Conservation (phyloP, 2,888 invertebrate genomes). For the Tiliacea citrago region DNA sequence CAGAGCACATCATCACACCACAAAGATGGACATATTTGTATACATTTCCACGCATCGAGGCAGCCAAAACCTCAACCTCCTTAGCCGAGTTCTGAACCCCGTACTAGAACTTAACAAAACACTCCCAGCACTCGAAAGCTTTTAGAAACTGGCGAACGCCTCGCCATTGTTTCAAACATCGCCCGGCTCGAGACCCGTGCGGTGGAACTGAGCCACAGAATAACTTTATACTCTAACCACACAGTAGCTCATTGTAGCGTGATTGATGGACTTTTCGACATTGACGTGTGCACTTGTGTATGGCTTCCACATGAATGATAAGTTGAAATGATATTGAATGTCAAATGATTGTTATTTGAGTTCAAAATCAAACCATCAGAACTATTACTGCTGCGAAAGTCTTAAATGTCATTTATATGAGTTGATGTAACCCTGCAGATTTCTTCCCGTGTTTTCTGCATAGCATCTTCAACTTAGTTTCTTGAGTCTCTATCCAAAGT, state of each 20-base stretch:
- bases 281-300: neutral
- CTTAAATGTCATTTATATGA: neutral
- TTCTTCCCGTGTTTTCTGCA: neutral
- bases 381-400: neutral
- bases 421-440: too few species aligned
- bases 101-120: constrained; percentile 21
- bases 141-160: constrained; percentile 32
- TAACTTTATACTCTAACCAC: constrained; percentile 23
- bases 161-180: constrained; percentile 49
- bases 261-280: constrained; percentile 7
- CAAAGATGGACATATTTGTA: neutral
- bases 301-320: neutral
- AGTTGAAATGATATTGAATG: neutral
- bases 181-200: neutral
- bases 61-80: constrained; percentile 13
- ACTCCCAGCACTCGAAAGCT: constrained; percentile 15
- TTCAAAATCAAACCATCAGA: neutral
- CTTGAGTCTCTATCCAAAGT: neutral
- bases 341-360: neutral
- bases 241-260: constrained; percentile 24
- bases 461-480: neutral
- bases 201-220: constrained; percentile 30
- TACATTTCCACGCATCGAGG: neutral
- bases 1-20: neutral
- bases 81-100: neutral